Conservation (phyloP, 2,797 vertebrate species). For the Gymnodraco acuticeps region DNA sequence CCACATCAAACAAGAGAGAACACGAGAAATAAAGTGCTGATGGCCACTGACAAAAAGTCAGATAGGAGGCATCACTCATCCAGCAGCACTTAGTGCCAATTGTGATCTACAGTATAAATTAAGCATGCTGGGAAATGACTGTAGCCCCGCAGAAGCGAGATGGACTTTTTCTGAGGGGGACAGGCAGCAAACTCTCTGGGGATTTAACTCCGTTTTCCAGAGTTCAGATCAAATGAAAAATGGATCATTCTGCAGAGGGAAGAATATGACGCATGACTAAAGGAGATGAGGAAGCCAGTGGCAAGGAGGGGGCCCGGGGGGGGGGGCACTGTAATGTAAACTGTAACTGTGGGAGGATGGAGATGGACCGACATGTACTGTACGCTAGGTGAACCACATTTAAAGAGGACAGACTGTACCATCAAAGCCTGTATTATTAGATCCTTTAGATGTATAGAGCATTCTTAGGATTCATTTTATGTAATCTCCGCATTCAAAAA, state of each 20-base stretch:
- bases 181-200: conserved; percentile 52
- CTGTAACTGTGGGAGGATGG: conserved; percentile 32
- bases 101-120: conserved; percentile 62
- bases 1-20: conserved; percentile 44
- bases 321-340: conserved; percentile 44
- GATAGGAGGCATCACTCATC: conserved; percentile 53
- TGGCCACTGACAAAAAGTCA: conserved; percentile 46
- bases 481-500: not conserved
- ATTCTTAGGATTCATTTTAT: not conserved
- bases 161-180: conserved; percentile 39
- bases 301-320: not conserved
- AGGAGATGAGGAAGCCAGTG: conserved; percentile 54
- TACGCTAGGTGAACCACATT: not conserved
- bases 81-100: conserved; percentile 46
- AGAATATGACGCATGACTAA: conserved; percentile 66
- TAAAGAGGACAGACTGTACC: not conserved
- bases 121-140: conserved; percentile 52
- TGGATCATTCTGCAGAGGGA: conserved; percentile 58
- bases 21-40: conserved; percentile 49
- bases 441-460: not conserved
- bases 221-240: conserved; percentile 77
- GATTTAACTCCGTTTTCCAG: conserved; percentile 53
- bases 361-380: conserved; percentile 4
- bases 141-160: conserved; percentile 25
- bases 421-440: not conserved